Percentiles rank a stretch among this genome's conserved stretches.
Evolutionary conservation across 1,140 invertebrate genomes (phyloP).

Genomic region (Drosophila triauraria): DNA sequence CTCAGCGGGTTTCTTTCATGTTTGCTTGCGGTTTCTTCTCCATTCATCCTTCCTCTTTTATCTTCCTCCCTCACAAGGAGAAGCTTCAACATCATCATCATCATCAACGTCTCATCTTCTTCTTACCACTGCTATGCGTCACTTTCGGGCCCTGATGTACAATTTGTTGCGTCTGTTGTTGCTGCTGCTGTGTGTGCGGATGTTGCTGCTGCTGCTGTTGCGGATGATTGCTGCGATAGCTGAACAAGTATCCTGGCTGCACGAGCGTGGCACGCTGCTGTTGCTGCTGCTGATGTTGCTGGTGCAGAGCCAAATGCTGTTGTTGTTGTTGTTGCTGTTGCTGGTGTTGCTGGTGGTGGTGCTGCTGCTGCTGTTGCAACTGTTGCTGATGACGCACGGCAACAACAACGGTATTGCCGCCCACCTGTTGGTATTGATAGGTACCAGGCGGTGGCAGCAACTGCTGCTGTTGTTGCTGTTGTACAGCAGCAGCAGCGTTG

Average conservation of each 20-base stretch:
- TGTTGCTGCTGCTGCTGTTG: conserved; percentile 46
- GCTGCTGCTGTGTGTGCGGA: conserved; percentile 52
- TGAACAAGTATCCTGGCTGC: conserved; percentile 78
- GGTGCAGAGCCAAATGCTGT: conserved; percentile 12
- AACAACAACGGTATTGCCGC: conserved; percentile 73
- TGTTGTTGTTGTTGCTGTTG: conserved; percentile 48
- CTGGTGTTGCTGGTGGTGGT: conserved; percentile 53
- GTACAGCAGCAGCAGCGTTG: conserved; percentile 63
- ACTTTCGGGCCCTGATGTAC: conserved; percentile 60
- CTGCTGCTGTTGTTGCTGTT: conserved; percentile 55
- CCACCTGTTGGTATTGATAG: conserved; percentile 76
- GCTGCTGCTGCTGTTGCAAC: conserved; percentile 68
- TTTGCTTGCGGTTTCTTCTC: conserved; percentile 57
- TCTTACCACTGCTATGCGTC: conserved; percentile 79
- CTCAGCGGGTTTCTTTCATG: background rate
- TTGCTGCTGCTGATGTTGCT: conserved; percentile 63
- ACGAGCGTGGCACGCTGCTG: conserved; percentile 76
- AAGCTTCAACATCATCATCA: conserved; percentile 1
- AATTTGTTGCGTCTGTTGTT: conserved; percentile 44
- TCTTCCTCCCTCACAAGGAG: conserved; percentile 10
- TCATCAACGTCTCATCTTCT: conserved; percentile 13
- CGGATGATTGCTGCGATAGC: conserved; percentile 67
- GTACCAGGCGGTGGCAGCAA: conserved; percentile 53
- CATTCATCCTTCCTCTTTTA: conserved; percentile 26
- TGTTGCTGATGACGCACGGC: conserved; percentile 71